A percentile compares a stretch with the other conserved stretches of the same genome.
phyloP scores from a whole-genome alignment of 2,888 invertebrate species.

The Tinea semifulvella region DNA sequence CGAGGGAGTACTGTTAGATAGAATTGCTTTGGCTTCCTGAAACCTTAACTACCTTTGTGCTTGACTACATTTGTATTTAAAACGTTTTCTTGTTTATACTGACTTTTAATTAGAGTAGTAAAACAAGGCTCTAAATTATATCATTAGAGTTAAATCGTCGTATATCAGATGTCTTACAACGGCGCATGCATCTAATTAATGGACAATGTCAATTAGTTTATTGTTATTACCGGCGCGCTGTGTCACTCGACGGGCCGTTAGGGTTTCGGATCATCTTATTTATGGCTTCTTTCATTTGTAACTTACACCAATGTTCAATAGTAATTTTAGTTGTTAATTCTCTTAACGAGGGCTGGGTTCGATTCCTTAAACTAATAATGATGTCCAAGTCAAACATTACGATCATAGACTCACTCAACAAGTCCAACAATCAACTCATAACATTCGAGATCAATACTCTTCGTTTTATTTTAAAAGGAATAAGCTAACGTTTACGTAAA shows the following conservation, averaged over 20 bases:
- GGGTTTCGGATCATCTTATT: not conserved
- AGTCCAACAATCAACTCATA: too few relatives aligned
- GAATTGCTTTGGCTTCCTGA: constrained; percentile 50
- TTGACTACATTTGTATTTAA: constrained; percentile 30
- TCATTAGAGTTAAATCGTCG: not conserved
- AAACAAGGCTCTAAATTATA: not conserved
- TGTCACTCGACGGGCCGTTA: not conserved
- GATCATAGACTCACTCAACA: too few relatives aligned
- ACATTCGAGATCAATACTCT: too few relatives aligned
- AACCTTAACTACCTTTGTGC: constrained; percentile 45
- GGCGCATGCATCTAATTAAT: not conserved
- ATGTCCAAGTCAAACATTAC: too few relatives aligned
- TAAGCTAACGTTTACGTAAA: too few relatives aligned
- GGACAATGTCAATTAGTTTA: not conserved
- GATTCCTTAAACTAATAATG: too few relatives aligned
- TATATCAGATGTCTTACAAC: not conserved
- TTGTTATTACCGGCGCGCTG: not conserved
- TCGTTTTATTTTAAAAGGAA: too few relatives aligned
- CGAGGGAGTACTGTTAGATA: constrained; percentile 24
- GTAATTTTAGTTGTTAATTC: too few relatives aligned
- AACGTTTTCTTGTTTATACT: constrained; percentile 1
- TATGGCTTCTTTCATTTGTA: not conserved
- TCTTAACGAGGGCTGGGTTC: too few relatives aligned
- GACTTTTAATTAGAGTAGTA: not conserved
- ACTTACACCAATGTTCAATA: too few relatives aligned